These are phyloP conservation scores for Deroptyus accipitrinus DNA, from an alignment of 2,113 vertebrate species.

Conservation along the genomic window DNA sequence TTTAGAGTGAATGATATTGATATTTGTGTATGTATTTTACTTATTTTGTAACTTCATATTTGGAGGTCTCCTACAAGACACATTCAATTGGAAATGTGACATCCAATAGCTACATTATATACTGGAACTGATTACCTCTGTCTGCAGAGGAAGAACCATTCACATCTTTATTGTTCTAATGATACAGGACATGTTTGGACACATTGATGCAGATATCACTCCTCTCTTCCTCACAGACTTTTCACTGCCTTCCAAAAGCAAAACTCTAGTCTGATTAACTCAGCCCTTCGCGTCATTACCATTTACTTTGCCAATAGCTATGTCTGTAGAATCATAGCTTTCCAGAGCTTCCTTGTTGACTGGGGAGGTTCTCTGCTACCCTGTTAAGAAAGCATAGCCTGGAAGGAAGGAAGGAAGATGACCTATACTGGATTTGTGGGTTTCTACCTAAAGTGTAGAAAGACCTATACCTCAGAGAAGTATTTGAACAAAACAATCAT, in stretches of 20 bases:
- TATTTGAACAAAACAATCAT: conserved; percentile 35
- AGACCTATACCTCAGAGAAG: background rate
- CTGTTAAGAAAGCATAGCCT: background rate
- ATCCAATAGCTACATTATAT: background rate
- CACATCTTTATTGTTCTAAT: background rate
- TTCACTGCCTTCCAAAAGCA: background rate
- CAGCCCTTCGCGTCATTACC: background rate
- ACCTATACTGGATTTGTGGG: background rate
- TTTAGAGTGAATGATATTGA: background rate
- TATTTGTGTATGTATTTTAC: background rate
- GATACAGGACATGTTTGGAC: background rate
- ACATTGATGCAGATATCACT: background rate
- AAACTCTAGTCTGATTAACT: background rate
- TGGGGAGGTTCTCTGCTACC: background rate
- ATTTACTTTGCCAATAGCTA: background rate
- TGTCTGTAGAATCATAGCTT: background rate
- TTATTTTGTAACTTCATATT: background rate
- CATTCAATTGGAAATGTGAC: background rate
- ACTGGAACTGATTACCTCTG: background rate
- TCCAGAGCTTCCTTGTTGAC: background rate
- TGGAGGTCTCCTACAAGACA: background rate
- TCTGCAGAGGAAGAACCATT: background rate
- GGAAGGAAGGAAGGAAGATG: background rate
- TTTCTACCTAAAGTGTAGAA: background rate
- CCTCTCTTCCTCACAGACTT: background rate